Evolutionary conservation across 2,113 vertebrate genomes (phyloP).

Genomic region (Sialia sialis): DNA sequence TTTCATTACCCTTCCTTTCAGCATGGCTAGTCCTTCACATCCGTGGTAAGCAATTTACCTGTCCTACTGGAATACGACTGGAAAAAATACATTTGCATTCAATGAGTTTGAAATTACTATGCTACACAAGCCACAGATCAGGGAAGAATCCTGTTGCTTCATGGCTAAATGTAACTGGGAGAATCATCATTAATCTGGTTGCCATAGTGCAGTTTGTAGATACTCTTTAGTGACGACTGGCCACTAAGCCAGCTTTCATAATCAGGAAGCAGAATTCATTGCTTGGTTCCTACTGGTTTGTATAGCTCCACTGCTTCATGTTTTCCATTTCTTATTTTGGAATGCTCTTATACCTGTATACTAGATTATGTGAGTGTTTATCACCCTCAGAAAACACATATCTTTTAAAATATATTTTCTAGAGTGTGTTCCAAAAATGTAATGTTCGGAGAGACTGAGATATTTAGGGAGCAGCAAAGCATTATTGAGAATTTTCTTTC

Average conservation of each 20-base stretch:
- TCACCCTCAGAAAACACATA: background rate
- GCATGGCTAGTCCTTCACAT: background rate
- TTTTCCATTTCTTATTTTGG: background rate
- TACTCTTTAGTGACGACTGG: fast-evolving
- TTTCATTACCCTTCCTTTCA: background rate
- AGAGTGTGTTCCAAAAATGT: background rate
- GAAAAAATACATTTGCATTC: background rate
- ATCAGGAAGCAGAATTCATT: background rate
- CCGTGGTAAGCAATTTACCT: background rate
- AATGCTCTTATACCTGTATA: background rate
- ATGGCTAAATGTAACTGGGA: background rate
- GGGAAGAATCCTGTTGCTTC: background rate
- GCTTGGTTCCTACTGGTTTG: background rate
- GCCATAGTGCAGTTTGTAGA: background rate
- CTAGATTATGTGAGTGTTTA: background rate
- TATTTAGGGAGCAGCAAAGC: background rate
- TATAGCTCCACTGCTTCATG: background rate
- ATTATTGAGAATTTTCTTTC: background rate
- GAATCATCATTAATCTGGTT: background rate
- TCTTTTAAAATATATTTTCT: background rate
- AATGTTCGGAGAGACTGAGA: background rate
- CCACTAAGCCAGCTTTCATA: background rate
- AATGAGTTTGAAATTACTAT: background rate
- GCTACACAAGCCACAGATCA: background rate
- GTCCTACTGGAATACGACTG: background rate